Evolutionary conservation across 1,140 invertebrate species (phyloP), one percentile per base, ranked within the genome.

Genomic region (Drosophila funebris): DNA sequence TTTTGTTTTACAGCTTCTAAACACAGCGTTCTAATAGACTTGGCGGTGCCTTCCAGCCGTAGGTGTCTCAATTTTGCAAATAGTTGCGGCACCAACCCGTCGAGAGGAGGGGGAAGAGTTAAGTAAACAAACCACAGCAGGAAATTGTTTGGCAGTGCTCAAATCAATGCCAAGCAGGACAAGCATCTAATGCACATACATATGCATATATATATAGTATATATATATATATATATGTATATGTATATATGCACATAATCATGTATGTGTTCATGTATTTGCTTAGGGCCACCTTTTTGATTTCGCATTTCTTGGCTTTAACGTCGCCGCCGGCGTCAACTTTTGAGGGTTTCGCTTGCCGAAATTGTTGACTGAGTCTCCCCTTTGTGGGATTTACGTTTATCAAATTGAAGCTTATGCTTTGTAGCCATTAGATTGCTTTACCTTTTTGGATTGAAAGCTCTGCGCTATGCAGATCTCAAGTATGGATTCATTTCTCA

Each of bases 41-140:
- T 69, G 76, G 33, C 50, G 48, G 39, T 43, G 39, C 27, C 50
- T 52, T 64, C 54, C 27, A 37, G 71, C 78, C 75, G 63, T 87
- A 82, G 83, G 78, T 87, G 83, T 87, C 82, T 87, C 78, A 88
- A 87, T 88, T 87, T 87, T 87, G 60, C 70, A 88, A 87, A 88
- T 82, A 88, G 82, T 87, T 88, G 75, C 63, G 73, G 56, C 43
- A 39, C 22, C 13, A 16, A 14, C 48, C 3, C 9, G 20, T 16
- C 39, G 7, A 4, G 18, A n/a, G 8, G 39, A n/a, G 13, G 0
- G 0, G 5, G 36, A 39, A 2, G 27, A 29, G 13, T 41, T 75
- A 46, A 60, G 68, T 61, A 71, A 75, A 66, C 73, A 75, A 62
- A 58, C 53, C 62, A 62, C 54, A 60, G 44, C 53, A 50, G 67